These are phyloP conservation scores for Heterohyrax brucei DNA, from an alignment of 2,797 vertebrate species.

Conservation along the genomic window DNA sequence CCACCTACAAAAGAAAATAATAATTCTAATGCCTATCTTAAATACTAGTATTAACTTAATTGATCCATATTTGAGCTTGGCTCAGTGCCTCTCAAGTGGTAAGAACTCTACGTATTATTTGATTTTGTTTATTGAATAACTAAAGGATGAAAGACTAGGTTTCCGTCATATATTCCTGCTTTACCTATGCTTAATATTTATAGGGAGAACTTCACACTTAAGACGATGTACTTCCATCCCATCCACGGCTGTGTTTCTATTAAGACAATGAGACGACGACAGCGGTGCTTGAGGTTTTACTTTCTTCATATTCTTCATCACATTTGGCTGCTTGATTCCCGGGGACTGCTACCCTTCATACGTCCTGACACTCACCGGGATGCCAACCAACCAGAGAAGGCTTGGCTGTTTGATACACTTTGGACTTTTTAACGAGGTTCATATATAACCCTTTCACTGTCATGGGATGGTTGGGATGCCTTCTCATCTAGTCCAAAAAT, in stretches of 20 bases:
- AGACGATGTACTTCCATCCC: neutral
- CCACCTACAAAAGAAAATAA: conserved; percentile 32
- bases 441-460: conserved; percentile 36
- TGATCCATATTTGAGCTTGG: neutral
- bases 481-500: conserved; percentile 61
- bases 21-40: neutral
- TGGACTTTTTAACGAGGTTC: conserved; percentile 64
- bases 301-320: neutral
- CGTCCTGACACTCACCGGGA: neutral
- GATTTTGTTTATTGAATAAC: neutral
- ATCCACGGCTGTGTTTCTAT: neutral
- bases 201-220: neutral
- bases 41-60: neutral
- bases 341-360: neutral
- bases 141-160: neutral
- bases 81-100: neutral
- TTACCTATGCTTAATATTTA: neutral
- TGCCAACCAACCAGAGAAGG: neutral
- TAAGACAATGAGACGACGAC: neutral
- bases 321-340: neutral
- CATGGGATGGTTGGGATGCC: conserved; percentile 16
- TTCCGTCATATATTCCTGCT: neutral
- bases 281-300: neutral
- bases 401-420: neutral
- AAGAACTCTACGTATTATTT: neutral